Evolutionary conservation across 2,113 vertebrate species (phyloP).

Genomic region (Macroglossus sobrinus): DNA sequence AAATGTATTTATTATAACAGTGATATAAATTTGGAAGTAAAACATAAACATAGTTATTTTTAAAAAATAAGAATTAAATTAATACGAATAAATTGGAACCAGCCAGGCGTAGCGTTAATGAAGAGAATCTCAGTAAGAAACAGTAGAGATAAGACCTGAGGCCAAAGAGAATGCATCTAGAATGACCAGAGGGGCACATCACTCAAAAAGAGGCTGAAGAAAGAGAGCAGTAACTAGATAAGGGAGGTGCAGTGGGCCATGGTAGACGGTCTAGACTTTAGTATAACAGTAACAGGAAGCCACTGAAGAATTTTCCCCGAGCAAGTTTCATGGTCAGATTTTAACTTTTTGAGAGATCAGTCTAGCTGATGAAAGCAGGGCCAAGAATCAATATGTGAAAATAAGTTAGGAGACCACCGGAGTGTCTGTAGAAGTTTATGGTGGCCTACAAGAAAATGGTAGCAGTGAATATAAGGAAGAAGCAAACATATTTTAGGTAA

Average conservation of each 20-base stretch:
- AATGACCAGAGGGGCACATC: too few relatives aligned
- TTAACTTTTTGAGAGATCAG: neutral
- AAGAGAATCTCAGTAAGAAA: neutral
- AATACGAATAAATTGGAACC: neutral
- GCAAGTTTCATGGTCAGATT: neutral
- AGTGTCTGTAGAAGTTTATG: neutral
- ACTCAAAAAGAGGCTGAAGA: neutral
- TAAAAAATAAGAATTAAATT: neutral
- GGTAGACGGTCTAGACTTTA: neutral
- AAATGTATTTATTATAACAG: neutral
- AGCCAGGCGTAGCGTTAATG: neutral
- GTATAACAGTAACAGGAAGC: neutral
- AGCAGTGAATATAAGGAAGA: neutral
- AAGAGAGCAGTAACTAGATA: neutral
- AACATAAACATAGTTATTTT: neutral
- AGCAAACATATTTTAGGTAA: neutral
- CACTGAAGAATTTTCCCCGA: neutral
- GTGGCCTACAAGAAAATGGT: neutral
- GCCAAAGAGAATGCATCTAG: neutral
- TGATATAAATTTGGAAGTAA: neutral
- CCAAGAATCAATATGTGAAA: neutral
- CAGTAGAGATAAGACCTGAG: neutral
- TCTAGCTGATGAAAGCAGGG: neutral
- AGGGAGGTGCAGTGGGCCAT: too few relatives aligned
- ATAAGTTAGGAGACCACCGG: neutral